phyloP scores from a whole-genome alignment of 2,888 invertebrate species.

The Drosophila mulleri region DNA sequence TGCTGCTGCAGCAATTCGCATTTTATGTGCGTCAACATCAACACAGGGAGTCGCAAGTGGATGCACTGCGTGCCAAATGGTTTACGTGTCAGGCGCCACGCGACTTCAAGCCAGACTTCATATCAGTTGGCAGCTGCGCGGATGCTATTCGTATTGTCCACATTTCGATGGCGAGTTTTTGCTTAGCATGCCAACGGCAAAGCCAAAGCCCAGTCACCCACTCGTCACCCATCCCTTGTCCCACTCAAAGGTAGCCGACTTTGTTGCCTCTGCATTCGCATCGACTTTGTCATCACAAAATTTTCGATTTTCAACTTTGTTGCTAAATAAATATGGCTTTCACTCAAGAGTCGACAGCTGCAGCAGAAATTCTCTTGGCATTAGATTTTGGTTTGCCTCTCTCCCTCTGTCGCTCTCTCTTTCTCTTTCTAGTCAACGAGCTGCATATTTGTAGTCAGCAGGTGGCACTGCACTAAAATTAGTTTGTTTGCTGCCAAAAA shows the following conservation, averaged over 20 bases:
- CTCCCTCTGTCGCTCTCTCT: not conserved
- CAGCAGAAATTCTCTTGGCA: conserved; percentile 22
- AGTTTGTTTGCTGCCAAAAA: conserved; percentile 11
- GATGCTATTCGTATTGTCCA: conserved; percentile 39
- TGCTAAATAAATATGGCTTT: conserved; percentile 55
- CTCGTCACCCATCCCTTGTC: not conserved
- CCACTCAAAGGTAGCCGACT: conserved; percentile 20
- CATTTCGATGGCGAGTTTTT: conserved; percentile 39
- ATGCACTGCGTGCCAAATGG: conserved; percentile 80
- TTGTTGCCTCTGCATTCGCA: conserved; percentile 25
- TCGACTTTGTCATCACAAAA: conserved; percentile 53
- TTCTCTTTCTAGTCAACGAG: conserved; percentile 11
- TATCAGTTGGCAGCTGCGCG: conserved; percentile 36
- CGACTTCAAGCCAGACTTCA: conserved; percentile 17
- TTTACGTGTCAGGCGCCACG: conserved; percentile 74
- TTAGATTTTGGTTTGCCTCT: conserved; percentile 9
- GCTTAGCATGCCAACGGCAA: conserved; percentile 44
- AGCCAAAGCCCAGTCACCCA: not conserved
- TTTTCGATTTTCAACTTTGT: conserved; percentile 59
- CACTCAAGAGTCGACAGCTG: conserved; percentile 1
- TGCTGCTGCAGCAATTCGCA: conserved; percentile 52
- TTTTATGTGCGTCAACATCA: conserved; percentile 77
- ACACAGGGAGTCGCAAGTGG: conserved; percentile 51
- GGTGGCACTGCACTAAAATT: conserved; percentile 3
- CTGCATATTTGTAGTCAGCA: conserved; percentile 22